A percentile compares a stretch with the other conserved stretches of the same genome.
Conservation (phyloP, 1,140 invertebrate species). For the Meloidogyne hapla region DNA sequence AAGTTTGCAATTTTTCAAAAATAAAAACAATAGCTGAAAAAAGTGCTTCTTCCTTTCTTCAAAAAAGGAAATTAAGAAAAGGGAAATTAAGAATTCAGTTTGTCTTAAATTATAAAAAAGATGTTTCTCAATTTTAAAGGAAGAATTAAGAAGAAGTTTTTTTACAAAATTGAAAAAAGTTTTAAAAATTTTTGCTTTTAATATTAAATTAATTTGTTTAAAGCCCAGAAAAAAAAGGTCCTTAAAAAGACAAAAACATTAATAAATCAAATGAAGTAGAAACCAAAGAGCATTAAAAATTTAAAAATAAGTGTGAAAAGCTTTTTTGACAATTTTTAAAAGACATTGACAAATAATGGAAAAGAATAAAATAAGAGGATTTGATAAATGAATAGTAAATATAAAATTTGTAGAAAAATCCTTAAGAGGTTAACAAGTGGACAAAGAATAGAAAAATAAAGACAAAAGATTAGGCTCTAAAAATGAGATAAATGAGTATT, state of each 20-base stretch:
- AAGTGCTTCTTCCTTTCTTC: too few species aligned
- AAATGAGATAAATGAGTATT: too few species aligned
- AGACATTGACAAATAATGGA: neutral
- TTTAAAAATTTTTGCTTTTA: too few species aligned
- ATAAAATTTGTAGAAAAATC: neutral
- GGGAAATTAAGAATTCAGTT: too few species aligned
- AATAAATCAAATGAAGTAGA: neutral
- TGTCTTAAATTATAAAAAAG: too few species aligned
- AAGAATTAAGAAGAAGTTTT: too few species aligned
- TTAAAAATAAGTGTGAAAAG: constrained; percentile 5
- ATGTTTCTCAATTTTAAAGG: too few species aligned
- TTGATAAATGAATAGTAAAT: too few species aligned
- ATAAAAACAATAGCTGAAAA: neutral
- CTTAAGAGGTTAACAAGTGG: neutral
- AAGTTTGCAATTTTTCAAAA: neutral
- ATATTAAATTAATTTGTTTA: neutral
- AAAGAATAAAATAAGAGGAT: neutral
- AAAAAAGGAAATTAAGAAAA: neutral
- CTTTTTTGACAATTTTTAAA: neutral
- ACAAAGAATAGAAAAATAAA: too few species aligned
- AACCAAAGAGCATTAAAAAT: neutral
- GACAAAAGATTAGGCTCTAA: too few species aligned
- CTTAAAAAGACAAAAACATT: too few species aligned
- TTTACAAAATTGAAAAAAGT: too few species aligned
- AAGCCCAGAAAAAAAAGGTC: neutral